Evolutionary conservation across 2,888 invertebrate species (phyloP), one percentile per base, ranked within the genome.

Genomic region (Hedya salicella): DNA sequence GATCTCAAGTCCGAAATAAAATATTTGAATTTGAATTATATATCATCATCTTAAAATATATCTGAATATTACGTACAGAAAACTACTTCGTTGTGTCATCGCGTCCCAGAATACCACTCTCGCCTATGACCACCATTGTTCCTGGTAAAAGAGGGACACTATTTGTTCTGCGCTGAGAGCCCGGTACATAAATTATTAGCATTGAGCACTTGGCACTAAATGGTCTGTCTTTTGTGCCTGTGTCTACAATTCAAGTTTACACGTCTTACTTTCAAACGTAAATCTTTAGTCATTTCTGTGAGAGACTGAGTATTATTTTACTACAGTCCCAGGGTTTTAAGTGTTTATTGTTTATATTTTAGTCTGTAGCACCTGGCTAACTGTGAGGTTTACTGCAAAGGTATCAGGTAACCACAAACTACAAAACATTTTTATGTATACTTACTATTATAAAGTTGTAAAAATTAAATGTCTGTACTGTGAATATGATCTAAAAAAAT

Each of bases 141-240:
- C 71, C 66, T 50, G 52, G 50, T 65, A 32, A 19, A 73, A 75
- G 74, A 78, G 78, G 73, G 73, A 70, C 65, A 65, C 73, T 76
- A 77, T 79, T 78, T 78, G 77, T 78, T 71, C 72, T 69, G 66
- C 69, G 57, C 50, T 62, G 65, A 63, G 65, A 48, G 44, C 64
- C 53, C 72, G 74, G 74, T 75, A 76, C 74, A 77, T 78, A 71
- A 76, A 69, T 75, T 72, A 77, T 77, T 74, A 75, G 69, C 69
- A 70, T 67, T 49, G 57, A 61, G 62, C 59, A 59, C 64, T 59
- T 36, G 44, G 42, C 57, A 39, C 67, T 62, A 57, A 62, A 71
- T 65, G 66, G 52, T 52, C 19, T 39, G 32, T 65, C 49, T 44
- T 63, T 56, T 62, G 42, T 62, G n/a, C 21, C 48, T 56, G 61